Base-by-base conservation (phyloP, 1,140 invertebrate genomes). In the Caenorhabditis briggsae region DNA sequence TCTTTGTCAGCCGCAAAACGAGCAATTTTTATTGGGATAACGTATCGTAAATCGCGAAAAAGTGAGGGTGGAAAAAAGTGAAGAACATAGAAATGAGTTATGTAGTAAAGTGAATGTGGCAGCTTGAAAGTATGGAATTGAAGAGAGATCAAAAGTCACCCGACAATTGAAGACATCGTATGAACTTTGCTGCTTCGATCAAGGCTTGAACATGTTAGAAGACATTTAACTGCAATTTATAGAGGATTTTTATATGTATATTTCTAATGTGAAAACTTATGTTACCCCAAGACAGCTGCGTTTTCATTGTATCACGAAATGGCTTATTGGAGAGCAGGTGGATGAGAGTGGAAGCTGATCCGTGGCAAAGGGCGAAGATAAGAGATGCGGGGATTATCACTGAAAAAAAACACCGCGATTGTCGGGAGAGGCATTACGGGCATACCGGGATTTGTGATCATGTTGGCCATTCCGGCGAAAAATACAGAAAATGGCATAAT, bases 11-110 rank as follows among this genome's bases (percentile, higher is more conserved):
- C 70, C 70, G 70, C 70, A 78, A 48, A 78, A 78, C 46, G 70
- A 78, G 70, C n/a, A 46, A 50, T 78, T 78, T 78, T 78, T 78
- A 78, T 78, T 78, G 70, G 70, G 46, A 78, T 78, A 78, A 78
- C 46, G 70, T 50, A 41, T 78, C 46, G 70, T 78, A 78, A 78
- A 78, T 78, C 46, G 70, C 2, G 20, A 12, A 20, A 70, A 50
- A 23, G 33, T 78, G 46, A 50, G 43, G 25, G 46, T 53, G 70
- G 70, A 78, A 78, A 25, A 8, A 33, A 78, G 46, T 23, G 33
- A 78, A 50, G 70, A 50, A 11, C 46, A 33, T 33, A 50, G 20
- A 50, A 78, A 78, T 50, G 20, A 78, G 70, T 78, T 48, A 50
- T 78, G 70, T 61, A 25, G 59, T 61, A 33, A 58, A 33, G 33